Evolutionary conservation across 2,888 invertebrate genomes (phyloP), one percentile per base, ranked within the genome.

Genomic region (Notocelia uddmanniana): DNA sequence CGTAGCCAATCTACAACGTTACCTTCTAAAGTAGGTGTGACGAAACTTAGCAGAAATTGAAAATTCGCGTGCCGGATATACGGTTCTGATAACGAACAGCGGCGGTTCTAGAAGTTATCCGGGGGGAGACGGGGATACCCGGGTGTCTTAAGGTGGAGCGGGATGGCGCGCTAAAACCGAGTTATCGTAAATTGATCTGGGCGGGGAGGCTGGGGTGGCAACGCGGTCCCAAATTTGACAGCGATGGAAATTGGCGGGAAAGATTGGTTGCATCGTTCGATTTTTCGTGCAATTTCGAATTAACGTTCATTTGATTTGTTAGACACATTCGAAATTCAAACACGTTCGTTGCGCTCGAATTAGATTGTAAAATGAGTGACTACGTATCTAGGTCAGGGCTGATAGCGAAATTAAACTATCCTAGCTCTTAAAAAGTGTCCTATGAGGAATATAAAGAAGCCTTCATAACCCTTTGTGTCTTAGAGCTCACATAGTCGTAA

Each of bases 161-260:
- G 89, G 94, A 94, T 86, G 89, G 89, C 84, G 82, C 80, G 82
- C 85, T 88, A 84, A 87, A 88, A 91, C 88, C 89, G 88, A 90
- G 92, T 90, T 92, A 92, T 92, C 92, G 92, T 89, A 91, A 93
- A 93, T 93, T 93, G 93, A 93, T 93, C 93, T 89, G 89, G 87
- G 91, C 80, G 79, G 86, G 82, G 83, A 84, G 81, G 81, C 79
- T 78, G 77, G 79, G 81, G 80, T 76, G 81, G 81, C 79, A 79
- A 81, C 86, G 88, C 85, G 87, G 85, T 87, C 84, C 92, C 91
- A 91, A 93, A 93, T 93, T 93, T 93, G 93, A 93, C 93, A 93
- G 92, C 91, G 87, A 93, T 92, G 91, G 91, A 92, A 93, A 93
- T 93, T 93, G 93, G 92, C 92, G 92, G 89, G 90, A 91, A 92